phyloP scores from a whole-genome alignment of 2,113 vertebrate genomes.

The Catharus minimus region DNA sequence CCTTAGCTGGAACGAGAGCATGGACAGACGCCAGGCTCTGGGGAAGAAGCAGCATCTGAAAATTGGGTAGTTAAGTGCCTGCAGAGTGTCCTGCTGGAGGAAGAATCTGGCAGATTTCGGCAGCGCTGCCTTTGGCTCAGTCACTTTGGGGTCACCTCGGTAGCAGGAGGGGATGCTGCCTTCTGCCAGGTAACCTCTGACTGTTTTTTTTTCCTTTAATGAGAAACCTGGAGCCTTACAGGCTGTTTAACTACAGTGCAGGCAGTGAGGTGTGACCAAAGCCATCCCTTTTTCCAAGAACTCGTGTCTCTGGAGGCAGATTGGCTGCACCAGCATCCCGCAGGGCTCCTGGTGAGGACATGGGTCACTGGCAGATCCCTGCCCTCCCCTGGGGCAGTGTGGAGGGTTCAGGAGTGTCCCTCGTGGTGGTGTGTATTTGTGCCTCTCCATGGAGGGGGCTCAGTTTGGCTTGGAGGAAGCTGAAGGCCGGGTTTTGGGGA shows the following conservation, averaged over 20 bases:
- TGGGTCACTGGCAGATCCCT: neutral
- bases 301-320: rapidly evolving
- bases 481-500: neutral
- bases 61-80: conserved; percentile 47
- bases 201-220: neutral
- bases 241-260: conserved; percentile 47
- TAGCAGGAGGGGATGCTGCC: neutral
- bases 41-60: conserved; percentile 20
- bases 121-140: neutral
- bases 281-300: neutral
- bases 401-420: neutral
- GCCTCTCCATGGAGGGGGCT: neutral
- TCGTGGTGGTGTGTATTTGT: rapidly evolving
- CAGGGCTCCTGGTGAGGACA: neutral
- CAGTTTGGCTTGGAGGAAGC: neutral
- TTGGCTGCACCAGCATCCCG: rapidly evolving
- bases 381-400: rapidly evolving
- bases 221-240: neutral
- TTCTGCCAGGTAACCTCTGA: neutral
- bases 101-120: neutral
- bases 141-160: neutral
- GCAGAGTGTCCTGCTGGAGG: conserved; percentile 34
- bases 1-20: neutral
- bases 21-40: conserved; percentile 30
- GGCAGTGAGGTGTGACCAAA: neutral